Evolutionary conservation across 2,113 vertebrate genomes (phyloP).

Genomic region (Campylomormyrus numenius): DNA sequence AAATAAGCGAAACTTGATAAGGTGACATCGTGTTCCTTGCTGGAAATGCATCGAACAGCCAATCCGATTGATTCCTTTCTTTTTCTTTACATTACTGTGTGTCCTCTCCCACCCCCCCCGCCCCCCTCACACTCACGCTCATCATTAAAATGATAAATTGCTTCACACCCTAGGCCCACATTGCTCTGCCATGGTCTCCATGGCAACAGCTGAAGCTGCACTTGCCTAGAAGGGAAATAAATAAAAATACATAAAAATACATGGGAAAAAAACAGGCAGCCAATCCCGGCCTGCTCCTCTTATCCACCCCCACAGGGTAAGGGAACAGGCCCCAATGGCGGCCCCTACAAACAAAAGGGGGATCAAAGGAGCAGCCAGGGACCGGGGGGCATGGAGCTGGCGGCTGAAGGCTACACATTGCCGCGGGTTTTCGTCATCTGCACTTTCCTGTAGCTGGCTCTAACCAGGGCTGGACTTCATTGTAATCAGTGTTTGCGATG

Average conservation of each 20-base stretch:
- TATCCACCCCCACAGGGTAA: background rate
- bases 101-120: background rate
- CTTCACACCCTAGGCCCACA: slow-evolving; percentile 26
- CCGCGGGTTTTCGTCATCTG: slow-evolving; percentile 7
- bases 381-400: background rate
- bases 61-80: background rate
- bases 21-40: background rate
- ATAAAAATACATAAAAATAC: slow-evolving; percentile 27
- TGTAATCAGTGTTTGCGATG: background rate
- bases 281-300: background rate
- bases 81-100: slow-evolving; percentile 1
- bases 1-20: background rate
- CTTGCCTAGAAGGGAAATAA: slow-evolving; percentile 18
- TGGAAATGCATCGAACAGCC: background rate
- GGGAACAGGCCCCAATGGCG: background rate
- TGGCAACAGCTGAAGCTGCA: slow-evolving; percentile 43
- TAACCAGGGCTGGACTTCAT: background rate
- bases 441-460: background rate
- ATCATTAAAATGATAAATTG: slow-evolving; percentile 47
- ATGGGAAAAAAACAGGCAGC: slow-evolving; percentile 7
- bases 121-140: background rate
- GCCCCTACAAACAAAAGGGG: background rate
- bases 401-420: background rate
- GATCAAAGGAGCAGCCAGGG: background rate
- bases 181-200: slow-evolving; percentile 39